phyloP scores from a whole-genome alignment of 2,797 vertebrate species.

The Brachyrhaphis roseni region DNA sequence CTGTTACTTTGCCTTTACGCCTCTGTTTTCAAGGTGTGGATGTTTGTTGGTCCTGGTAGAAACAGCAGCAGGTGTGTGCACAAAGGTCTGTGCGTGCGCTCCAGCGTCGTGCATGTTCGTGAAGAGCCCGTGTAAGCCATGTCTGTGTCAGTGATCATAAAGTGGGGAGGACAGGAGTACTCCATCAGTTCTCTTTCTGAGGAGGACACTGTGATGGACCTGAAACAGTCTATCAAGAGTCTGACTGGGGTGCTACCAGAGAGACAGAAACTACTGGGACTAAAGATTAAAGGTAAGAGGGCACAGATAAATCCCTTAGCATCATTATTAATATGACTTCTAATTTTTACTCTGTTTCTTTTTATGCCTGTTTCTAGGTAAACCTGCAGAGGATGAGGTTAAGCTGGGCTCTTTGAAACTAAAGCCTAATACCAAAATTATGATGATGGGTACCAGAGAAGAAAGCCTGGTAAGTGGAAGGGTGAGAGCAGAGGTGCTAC shows the following conservation, averaged over 20 bases:
- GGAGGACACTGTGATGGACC: constrained; percentile 95
- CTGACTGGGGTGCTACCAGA: constrained; percentile 97
- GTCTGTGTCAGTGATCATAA: constrained; percentile 97
- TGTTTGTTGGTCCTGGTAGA: constrained; percentile 35
- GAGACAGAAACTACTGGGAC: constrained; percentile 94
- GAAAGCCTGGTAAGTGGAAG: constrained; percentile 90
- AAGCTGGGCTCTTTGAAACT: constrained; percentile 96
- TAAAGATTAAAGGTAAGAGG: constrained; percentile 95
- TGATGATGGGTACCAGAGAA: constrained; percentile 99
- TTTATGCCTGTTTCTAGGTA: constrained; percentile 82
- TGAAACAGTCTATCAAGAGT: constrained; percentile 96
- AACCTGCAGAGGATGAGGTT: constrained; percentile 94
- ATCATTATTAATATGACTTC: background rate
- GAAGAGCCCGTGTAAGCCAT: constrained; percentile 76
- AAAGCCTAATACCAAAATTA: constrained; percentile 99
- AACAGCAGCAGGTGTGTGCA: constrained; percentile 22
- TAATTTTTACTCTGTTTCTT: background rate
- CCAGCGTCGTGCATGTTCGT: constrained; percentile 35
- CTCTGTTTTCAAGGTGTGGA: constrained; percentile 39
- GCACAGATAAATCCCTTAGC: background rate
- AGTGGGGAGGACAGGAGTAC: constrained; percentile 99
- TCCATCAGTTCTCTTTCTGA: constrained; percentile 94
- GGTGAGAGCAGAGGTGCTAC: background rate
- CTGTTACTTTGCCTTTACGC: constrained; percentile 2
- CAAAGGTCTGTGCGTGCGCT: constrained; percentile 17